phyloP scores from a whole-genome alignment of 2,113 vertebrate genomes.

The Melanotaenia duboulayi region DNA sequence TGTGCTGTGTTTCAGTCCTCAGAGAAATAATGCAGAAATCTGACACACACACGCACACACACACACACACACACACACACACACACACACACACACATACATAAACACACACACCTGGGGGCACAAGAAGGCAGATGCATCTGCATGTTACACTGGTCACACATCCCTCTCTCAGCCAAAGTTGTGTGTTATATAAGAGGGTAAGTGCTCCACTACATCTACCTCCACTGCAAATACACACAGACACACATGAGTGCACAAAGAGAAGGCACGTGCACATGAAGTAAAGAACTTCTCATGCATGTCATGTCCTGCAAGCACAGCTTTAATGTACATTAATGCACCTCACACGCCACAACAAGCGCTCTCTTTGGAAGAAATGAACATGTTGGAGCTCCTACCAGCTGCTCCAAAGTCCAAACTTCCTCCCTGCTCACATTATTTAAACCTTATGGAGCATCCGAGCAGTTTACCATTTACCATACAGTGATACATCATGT shows the following conservation, averaged over 20 bases:
- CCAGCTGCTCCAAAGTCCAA: neutral
- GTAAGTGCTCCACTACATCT: conserved; percentile 50
- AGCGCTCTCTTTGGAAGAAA: neutral
- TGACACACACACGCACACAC: conserved; percentile 41
- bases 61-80: too few species aligned
- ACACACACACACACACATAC: conserved; percentile 51
- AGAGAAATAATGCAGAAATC: conserved; percentile 40
- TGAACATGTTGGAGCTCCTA: neutral
- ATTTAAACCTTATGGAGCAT: too few species aligned
- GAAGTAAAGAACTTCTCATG: neutral
- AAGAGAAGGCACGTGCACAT: conserved; percentile 5
- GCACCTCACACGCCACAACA: neutral
- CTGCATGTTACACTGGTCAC: conserved; percentile 66
- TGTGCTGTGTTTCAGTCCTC: conserved; percentile 49
- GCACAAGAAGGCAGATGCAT: conserved; percentile 65
- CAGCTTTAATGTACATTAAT: neutral
- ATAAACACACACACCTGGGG: conserved; percentile 59
- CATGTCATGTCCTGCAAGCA: conserved; percentile 5
- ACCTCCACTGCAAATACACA: conserved; percentile 17
- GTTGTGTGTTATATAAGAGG: conserved; percentile 67
- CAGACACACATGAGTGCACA: conserved; percentile 11
- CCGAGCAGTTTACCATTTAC: too few species aligned
- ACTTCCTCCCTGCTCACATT: too few species aligned
- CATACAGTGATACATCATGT: too few species aligned
- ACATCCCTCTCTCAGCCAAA: conserved; percentile 54